Evolutionary conservation across 2,113 vertebrate genomes (phyloP).

Genomic region (Neolamprologus caudopunctatus): DNA sequence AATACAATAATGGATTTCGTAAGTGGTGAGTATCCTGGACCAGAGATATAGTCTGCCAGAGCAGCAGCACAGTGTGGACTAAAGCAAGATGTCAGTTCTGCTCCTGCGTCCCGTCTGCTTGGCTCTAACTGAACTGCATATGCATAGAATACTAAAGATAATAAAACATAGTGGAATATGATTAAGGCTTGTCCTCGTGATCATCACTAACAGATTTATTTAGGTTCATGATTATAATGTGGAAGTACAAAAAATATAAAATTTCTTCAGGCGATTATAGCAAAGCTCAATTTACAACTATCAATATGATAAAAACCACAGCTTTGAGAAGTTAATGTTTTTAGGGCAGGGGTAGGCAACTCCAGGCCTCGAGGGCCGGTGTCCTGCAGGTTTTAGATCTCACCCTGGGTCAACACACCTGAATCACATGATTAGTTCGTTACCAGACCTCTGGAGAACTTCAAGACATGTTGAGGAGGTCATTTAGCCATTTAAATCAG

Average conservation of each 20-base stretch:
- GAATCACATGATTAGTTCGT: too few species aligned
- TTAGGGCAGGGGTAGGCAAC: accelerated
- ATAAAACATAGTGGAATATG: constrained; percentile 3
- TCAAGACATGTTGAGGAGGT: accelerated
- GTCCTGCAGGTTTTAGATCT: too few species aligned
- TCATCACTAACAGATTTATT: background rate
- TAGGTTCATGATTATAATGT: background rate
- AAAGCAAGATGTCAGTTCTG: background rate
- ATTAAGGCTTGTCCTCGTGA: background rate
- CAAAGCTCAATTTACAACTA: constrained; percentile 20
- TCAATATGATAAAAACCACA: constrained; percentile 2
- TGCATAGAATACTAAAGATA: background rate
- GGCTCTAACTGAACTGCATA: background rate
- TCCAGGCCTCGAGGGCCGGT: accelerated
- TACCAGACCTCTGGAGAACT: too few species aligned
- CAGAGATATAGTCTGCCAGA: background rate
- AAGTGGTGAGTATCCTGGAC: background rate
- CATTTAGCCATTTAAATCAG: too few species aligned
- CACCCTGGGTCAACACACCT: too few species aligned
- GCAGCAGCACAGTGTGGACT: background rate
- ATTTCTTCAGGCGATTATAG: background rate
- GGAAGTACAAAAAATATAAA: constrained; percentile 18
- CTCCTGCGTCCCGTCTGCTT: background rate
- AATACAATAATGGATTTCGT: background rate
- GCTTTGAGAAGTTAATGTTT: background rate